Conservation (phyloP, 2,113 vertebrate genomes). For the Pyrgilauda ruficollis region DNA sequence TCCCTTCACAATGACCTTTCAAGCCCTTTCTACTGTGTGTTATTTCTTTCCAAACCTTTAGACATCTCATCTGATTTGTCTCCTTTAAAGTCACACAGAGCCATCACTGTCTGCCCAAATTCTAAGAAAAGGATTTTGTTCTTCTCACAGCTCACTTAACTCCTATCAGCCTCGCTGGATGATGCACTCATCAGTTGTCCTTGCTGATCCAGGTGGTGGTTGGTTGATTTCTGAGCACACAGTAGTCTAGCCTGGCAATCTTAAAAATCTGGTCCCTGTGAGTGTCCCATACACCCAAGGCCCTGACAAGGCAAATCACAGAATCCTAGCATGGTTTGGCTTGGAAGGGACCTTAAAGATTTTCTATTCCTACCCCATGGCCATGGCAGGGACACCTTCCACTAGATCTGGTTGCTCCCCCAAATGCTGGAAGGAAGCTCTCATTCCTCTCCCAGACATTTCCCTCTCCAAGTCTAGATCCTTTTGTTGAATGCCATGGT, state of each 20-base stretch:
- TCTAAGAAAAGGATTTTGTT: neutral
- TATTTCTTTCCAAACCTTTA: neutral
- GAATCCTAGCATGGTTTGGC: neutral
- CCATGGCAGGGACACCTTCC: neutral
- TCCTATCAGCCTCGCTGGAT: neutral
- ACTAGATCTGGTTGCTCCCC: neutral
- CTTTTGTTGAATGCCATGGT: neutral
- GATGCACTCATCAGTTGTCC: neutral
- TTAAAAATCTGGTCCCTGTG: neutral
- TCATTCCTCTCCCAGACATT: neutral
- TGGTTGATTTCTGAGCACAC: neutral
- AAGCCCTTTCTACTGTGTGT: neutral
- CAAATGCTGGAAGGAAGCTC: neutral
- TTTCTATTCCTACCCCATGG: neutral
- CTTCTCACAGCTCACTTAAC: neutral
- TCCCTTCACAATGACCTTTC: neutral
- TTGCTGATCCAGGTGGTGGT: neutral
- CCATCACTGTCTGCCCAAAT: neutral
- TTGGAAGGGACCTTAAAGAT: neutral
- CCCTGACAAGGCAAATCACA: neutral
- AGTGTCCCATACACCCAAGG: rapidly evolving
- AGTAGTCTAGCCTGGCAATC: neutral
- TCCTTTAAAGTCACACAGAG: neutral
- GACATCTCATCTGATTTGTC: neutral
- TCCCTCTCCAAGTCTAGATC: neutral